Percentiles rank a stretch among this genome's conserved stretches.
Evolutionary conservation across 2,888 invertebrate species (phyloP).

Genomic region (Ariolimax columbianus): DNA sequence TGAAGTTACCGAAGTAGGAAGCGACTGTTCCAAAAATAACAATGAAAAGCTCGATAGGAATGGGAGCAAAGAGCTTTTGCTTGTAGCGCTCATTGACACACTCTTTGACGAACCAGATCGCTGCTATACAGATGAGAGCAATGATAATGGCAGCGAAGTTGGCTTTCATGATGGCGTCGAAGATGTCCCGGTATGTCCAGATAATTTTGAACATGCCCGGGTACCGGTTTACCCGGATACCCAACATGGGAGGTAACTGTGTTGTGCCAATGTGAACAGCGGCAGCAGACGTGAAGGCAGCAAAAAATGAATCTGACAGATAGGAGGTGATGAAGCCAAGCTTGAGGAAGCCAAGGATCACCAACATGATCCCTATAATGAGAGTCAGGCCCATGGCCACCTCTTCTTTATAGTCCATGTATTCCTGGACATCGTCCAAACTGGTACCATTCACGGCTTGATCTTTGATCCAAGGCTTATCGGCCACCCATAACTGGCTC

Average conservation of each 20-base stretch:
- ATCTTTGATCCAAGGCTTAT: conserved; percentile 56
- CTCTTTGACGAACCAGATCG: conserved; percentile 73
- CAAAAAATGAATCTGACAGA: conserved; percentile 76
- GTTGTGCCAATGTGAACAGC: conserved; percentile 75
- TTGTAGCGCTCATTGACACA: conserved; percentile 74
- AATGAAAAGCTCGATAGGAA: conserved; percentile 77
- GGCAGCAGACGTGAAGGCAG: conserved; percentile 75
- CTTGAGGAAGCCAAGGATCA: conserved; percentile 72
- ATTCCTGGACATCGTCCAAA: conserved; percentile 65
- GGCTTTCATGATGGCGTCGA: conserved; percentile 61
- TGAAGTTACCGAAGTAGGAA: conserved; percentile 66
- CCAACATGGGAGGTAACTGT: conserved; percentile 74
- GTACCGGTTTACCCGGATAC: conserved; percentile 64
- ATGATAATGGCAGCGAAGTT: conserved; percentile 69
- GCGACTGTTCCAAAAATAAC: conserved; percentile 70
- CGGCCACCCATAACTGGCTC: conserved; percentile 60
- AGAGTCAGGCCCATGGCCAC: conserved; percentile 70
- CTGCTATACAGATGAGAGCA: conserved; percentile 62
- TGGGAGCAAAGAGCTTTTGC: conserved; percentile 72
- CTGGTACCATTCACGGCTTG: conserved; percentile 48
- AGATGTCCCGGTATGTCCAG: conserved; percentile 69
- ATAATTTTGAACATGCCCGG: conserved; percentile 72
- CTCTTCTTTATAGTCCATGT: conserved; percentile 70
- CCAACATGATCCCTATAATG: conserved; percentile 67
- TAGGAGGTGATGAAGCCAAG: conserved; percentile 77